phyloP scores from a whole-genome alignment of 1,140 invertebrate species.

The Drosophila bipectinata region DNA sequence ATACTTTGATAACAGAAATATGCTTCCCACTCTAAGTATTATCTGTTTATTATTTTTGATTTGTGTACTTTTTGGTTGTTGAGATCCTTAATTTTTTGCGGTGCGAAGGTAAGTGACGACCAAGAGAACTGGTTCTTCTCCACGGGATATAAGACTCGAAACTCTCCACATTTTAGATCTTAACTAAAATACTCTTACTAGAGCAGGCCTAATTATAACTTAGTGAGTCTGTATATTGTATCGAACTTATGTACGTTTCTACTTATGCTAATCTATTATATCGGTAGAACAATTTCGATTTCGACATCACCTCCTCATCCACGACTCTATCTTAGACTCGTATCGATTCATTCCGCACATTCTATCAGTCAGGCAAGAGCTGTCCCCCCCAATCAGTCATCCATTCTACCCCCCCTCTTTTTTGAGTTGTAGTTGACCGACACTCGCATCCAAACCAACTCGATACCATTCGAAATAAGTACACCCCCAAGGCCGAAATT shows the following conservation, averaged over 20 bases:
- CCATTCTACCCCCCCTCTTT: slow-evolving; percentile 25
- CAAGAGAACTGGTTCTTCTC: not conserved
- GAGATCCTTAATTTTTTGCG: slow-evolving; percentile 18
- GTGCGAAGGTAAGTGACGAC: slow-evolving; percentile 45
- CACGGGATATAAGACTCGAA: slow-evolving; percentile 1
- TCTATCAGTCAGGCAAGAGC: slow-evolving; percentile 29
- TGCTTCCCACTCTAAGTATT: slow-evolving; percentile 1
- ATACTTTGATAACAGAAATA: slow-evolving; percentile 2
- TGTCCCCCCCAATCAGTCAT: slow-evolving; percentile 28
- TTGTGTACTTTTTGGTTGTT: slow-evolving; percentile 3
- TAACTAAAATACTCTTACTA: slow-evolving; percentile 34
- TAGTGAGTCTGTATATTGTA: slow-evolving; percentile 54
- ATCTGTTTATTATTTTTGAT: slow-evolving; percentile 5
- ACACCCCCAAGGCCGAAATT: slow-evolving; percentile 11
- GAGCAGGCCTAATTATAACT: slow-evolving; percentile 60
- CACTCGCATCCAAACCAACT: slow-evolving; percentile 19
- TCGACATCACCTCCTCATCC: slow-evolving; percentile 35
- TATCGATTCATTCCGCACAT: slow-evolving; percentile 34
- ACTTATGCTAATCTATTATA: slow-evolving; percentile 49
- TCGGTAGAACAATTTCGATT: slow-evolving; percentile 35
- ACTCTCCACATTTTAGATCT: slow-evolving; percentile 18
- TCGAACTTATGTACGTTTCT: slow-evolving; percentile 31
- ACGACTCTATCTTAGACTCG: slow-evolving; percentile 20
- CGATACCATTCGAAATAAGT: slow-evolving; percentile 14
- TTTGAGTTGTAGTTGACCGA: slow-evolving; percentile 53